These are phyloP conservation scores for Brotula barbata DNA, from an alignment of 2,797 vertebrate species.

Conservation along the genomic window DNA sequence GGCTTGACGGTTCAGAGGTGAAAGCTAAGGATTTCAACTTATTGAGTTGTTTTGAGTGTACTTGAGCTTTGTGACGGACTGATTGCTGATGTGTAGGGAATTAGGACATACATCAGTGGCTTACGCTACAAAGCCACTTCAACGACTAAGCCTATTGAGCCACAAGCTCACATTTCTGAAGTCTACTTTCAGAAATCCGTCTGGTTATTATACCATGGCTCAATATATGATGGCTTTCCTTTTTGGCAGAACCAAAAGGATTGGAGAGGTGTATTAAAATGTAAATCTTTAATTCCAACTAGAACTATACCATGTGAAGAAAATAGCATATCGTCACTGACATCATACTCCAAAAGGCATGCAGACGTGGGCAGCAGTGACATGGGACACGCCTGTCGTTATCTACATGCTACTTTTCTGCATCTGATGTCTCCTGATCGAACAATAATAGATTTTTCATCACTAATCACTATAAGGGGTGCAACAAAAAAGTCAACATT, in stretches of 20 bases:
- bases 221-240: conserved; percentile 16
- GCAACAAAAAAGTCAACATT: too few relatives aligned
- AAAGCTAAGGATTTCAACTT: conserved; percentile 30
- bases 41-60: conserved; percentile 21
- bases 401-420: too few relatives aligned
- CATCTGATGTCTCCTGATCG: too few relatives aligned
- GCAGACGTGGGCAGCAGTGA: too few relatives aligned
- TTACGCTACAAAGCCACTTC: conserved; percentile 40
- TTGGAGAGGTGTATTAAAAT: conserved; percentile 24
- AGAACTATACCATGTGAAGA: not conserved
- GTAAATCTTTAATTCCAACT: conserved; percentile 14
- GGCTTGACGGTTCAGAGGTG: conserved; percentile 38
- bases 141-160: conserved; percentile 31
- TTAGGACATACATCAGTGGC: conserved; percentile 25
- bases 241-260: not conserved
- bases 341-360: not conserved
- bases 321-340: not conserved
- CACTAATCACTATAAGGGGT: too few relatives aligned
- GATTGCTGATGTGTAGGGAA: conserved; percentile 23
- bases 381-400: too few relatives aligned
- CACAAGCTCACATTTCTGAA: conserved; percentile 48
- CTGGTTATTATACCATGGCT: conserved; percentile 34
- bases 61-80: conserved; percentile 1
- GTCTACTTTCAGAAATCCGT: conserved; percentile 48
- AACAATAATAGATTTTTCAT: too few relatives aligned